Conservation (phyloP, 2,888 invertebrate genomes). For the Tenthredo amoena region DNA sequence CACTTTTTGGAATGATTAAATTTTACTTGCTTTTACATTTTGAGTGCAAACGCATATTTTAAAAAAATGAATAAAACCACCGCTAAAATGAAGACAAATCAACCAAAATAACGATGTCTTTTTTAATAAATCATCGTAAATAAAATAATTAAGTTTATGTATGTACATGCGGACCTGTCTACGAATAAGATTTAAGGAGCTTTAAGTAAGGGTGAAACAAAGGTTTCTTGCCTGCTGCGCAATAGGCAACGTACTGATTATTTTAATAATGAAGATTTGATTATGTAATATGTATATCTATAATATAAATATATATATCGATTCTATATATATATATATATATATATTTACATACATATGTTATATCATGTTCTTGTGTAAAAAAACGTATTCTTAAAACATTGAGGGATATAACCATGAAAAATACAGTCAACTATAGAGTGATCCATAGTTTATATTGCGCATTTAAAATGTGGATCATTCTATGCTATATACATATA, state of each 20-base stretch:
- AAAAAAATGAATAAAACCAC: neutral
- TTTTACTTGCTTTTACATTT: slow-evolving; percentile 44
- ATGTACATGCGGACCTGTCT: slow-evolving; percentile 40
- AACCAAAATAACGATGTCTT: slow-evolving; percentile 32
- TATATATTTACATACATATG: slow-evolving; percentile 51
- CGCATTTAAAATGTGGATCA: slow-evolving; percentile 43
- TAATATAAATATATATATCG: slow-evolving; percentile 7
- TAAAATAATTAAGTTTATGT: slow-evolving; percentile 35
- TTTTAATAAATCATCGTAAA: neutral
- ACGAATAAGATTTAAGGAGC: slow-evolving; percentile 37
- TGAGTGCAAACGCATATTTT: slow-evolving; percentile 33
- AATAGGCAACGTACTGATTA: slow-evolving; percentile 69
- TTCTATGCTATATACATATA: slow-evolving; percentile 36
- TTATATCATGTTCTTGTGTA: slow-evolving; percentile 39
- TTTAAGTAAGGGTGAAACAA: slow-evolving; percentile 44
- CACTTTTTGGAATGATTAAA: slow-evolving; percentile 4
- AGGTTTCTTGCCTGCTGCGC: slow-evolving; percentile 51
- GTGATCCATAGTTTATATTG: slow-evolving; percentile 33
- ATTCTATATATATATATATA: slow-evolving; percentile 42
- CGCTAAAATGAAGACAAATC: slow-evolving; percentile 15
- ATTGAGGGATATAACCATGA: slow-evolving; percentile 30
- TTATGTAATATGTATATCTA: slow-evolving; percentile 63
- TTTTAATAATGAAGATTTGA: slow-evolving; percentile 68
- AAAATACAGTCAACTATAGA: slow-evolving; percentile 15
- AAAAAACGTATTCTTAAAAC: slow-evolving; percentile 41